Conservation (phyloP, 2,888 invertebrate genomes). For the Catocala nupta region DNA sequence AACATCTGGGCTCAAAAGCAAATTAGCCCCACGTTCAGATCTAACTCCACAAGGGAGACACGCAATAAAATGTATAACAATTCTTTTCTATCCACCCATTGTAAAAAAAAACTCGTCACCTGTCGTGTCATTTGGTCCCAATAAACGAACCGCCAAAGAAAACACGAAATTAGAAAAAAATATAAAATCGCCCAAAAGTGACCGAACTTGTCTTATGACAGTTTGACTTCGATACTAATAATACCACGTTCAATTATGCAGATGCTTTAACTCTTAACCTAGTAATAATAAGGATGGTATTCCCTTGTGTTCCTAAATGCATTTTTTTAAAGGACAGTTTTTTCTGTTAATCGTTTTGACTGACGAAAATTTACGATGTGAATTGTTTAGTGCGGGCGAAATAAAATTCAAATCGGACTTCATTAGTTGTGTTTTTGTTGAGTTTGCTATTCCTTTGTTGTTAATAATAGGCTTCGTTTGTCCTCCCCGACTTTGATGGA, state of each 20-base stretch:
- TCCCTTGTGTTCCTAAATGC: slow-evolving; percentile 20
- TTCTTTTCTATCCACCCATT: slow-evolving; percentile 67
- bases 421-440: slow-evolving; percentile 79
- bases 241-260: slow-evolving; percentile 37
- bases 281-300: slow-evolving; percentile 29
- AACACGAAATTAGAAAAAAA: slow-evolving; percentile 78
- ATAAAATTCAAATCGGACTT: slow-evolving; percentile 80
- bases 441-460: slow-evolving; percentile 66
- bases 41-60: slow-evolving; percentile 73
- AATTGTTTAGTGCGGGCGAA: slow-evolving; percentile 76
- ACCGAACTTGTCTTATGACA: slow-evolving; percentile 76
- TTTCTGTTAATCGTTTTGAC: slow-evolving; percentile 80
- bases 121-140: slow-evolving; percentile 87
- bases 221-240: slow-evolving; percentile 56
- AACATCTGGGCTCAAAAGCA: slow-evolving; percentile 79
- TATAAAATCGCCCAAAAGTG: slow-evolving; percentile 75
- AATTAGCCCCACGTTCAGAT: slow-evolving; percentile 75
- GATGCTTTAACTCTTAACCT: slow-evolving; percentile 30
- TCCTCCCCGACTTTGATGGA: slow-evolving; percentile 66
- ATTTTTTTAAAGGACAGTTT: slow-evolving; percentile 67
- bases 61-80: slow-evolving; percentile 85
- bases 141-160: slow-evolving; percentile 85
- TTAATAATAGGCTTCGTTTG: slow-evolving; percentile 69
- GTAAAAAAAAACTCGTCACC: slow-evolving; percentile 79
- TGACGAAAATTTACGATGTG: slow-evolving; percentile 85